Evolutionary conservation across 2,113 vertebrate species (phyloP).

Genomic region (Megaceryle torquata): DNA sequence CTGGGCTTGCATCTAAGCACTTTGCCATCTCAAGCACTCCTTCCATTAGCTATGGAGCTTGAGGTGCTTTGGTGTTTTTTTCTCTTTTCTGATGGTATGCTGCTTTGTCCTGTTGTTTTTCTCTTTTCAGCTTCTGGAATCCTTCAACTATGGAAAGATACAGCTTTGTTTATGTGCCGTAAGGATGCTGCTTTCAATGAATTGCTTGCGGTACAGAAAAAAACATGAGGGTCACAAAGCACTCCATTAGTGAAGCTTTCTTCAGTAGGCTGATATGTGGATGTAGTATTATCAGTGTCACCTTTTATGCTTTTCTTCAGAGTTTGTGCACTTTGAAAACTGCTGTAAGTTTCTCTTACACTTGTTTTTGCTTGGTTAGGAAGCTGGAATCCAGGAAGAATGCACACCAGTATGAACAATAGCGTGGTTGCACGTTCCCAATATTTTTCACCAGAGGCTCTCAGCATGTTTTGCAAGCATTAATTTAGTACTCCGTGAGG

Average conservation of each 20-base stretch:
- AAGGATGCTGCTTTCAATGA: background rate
- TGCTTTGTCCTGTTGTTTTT: background rate
- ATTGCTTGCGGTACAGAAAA: background rate
- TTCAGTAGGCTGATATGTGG: background rate
- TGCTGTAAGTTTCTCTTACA: background rate
- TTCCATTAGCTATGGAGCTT: conserved; percentile 16
- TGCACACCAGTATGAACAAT: background rate
- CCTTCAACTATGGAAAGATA: background rate
- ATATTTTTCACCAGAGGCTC: background rate
- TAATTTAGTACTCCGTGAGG: background rate
- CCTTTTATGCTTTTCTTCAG: background rate
- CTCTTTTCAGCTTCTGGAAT: background rate
- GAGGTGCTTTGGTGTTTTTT: background rate
- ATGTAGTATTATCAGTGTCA: background rate
- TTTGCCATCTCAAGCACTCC: conserved; percentile 2
- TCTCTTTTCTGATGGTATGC: background rate
- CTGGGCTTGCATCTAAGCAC: conserved; percentile 17
- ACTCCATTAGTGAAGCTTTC: background rate
- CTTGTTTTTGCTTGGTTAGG: background rate
- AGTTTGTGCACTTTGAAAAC: background rate
- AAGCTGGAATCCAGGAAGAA: background rate
- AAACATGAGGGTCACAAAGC: background rate
- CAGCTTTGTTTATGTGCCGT: background rate
- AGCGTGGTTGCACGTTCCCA: background rate
- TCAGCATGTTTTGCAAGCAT: background rate